phyloP scores from a whole-genome alignment of 1,140 invertebrate genomes.

The Drosophila sechellia region DNA sequence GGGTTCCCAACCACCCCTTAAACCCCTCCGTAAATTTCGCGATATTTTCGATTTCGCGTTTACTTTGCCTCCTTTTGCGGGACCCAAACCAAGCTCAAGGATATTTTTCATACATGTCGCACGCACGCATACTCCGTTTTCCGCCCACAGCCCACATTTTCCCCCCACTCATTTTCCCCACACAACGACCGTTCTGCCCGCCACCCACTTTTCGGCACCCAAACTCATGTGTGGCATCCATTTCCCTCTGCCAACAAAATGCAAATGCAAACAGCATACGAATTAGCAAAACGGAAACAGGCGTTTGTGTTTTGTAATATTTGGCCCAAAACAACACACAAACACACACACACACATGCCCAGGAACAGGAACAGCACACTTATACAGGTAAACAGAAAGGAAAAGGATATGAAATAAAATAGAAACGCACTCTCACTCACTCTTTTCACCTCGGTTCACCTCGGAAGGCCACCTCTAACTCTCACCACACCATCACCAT shows the following conservation, averaged over 20 bases:
- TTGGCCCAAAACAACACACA: conserved; percentile 69
- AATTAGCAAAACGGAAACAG: conserved; percentile 83
- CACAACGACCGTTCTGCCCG: not conserved
- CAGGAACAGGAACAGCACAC: not conserved
- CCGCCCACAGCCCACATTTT: no score
- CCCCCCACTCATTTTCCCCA: not conserved
- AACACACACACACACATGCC: conserved; percentile 6
- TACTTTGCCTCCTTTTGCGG: conserved; percentile 34
- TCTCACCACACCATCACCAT: conserved; percentile 25
- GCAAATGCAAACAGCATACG: conserved; percentile 82
- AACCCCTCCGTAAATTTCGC: conserved; percentile 38
- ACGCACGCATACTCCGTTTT: conserved; percentile 53
- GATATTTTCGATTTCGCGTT: conserved; percentile 78
- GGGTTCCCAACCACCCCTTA: not conserved
- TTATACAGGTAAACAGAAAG: conserved; percentile 25
- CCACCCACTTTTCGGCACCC: not conserved
- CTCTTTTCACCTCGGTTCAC: conserved; percentile 30
- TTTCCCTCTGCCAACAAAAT: conserved; percentile 70
- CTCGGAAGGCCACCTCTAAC: conserved; percentile 26
- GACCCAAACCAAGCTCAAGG: conserved; percentile 59
- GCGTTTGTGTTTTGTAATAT: conserved; percentile 82
- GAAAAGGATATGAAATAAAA: conserved; percentile 11
- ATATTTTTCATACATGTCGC: conserved; percentile 77
- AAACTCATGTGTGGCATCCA: conserved; percentile 21
- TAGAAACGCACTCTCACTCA: conserved; percentile 14